Percentiles rank a stretch among this genome's conserved stretches.
Conservation (phyloP, 2,888 invertebrate genomes). For the Drosophila meridiana region DNA sequence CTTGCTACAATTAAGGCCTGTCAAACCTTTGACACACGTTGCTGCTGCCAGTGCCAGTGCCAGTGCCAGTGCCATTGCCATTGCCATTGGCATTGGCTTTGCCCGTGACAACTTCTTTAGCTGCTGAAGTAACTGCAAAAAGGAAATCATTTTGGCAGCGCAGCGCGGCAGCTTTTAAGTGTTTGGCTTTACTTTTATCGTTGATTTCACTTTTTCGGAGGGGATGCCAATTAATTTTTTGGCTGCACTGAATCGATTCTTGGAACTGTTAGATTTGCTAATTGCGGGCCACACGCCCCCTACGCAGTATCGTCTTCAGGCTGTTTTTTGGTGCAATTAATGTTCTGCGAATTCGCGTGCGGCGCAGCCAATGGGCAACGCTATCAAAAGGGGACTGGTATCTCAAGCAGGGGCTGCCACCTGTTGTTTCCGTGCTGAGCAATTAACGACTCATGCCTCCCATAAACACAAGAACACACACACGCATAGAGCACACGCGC, state of each 20-base stretch:
- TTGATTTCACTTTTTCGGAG: constrained; percentile 32
- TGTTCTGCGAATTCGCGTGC: constrained; percentile 70
- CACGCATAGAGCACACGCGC: constrained; percentile 26
- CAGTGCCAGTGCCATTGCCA: not conserved
- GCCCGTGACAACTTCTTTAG: constrained; percentile 64
- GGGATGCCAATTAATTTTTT: constrained; percentile 70
- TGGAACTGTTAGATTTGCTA: constrained; percentile 81
- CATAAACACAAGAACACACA: constrained; percentile 22
- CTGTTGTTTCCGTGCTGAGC: constrained; percentile 65
- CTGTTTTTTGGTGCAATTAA: constrained; percentile 58
- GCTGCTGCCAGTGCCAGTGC: constrained; percentile 26
- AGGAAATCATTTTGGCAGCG: constrained; percentile 58
- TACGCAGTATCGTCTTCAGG: not conserved
- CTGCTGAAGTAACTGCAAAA: constrained; percentile 27
- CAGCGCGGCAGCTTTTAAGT: constrained; percentile 40
- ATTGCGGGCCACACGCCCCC: constrained; percentile 70
- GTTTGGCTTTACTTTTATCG: constrained; percentile 21
- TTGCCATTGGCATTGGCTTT: not conserved
- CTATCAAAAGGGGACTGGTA: constrained; percentile 14
- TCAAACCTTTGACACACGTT: constrained; percentile 80
- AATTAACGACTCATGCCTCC: constrained; percentile 56
- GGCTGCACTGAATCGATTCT: constrained; percentile 77
- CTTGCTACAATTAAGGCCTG: constrained; percentile 75
- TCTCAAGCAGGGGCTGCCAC: constrained; percentile 53
- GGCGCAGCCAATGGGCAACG: constrained; percentile 55